Evolutionary conservation across 2,113 vertebrate species (phyloP).

Genomic region (Sardina pilchardus): DNA sequence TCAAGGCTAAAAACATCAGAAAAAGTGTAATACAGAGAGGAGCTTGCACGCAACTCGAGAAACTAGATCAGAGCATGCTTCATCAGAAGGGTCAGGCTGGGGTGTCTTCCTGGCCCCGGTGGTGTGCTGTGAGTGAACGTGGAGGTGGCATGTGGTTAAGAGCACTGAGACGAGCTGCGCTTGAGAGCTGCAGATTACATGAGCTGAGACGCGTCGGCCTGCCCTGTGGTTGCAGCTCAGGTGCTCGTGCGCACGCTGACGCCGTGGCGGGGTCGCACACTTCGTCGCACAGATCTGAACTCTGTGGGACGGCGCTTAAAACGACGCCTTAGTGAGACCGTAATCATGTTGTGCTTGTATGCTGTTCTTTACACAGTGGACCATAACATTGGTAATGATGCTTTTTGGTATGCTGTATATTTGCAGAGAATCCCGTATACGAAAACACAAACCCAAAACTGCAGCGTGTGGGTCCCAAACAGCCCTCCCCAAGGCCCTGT

Average conservation of each 20-base stretch:
- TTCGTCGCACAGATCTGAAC: conserved; percentile 30
- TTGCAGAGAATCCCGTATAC: conserved; percentile 32
- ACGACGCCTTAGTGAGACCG: too few relatives aligned
- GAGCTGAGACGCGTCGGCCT: not conserved
- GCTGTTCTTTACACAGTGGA: too few relatives aligned
- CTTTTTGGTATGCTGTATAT: not conserved
- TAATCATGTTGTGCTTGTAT: not conserved
- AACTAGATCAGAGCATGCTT: not conserved
- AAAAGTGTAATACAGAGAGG: not conserved
- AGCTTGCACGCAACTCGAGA: not conserved
- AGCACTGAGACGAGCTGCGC: not conserved
- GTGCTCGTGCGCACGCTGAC: not conserved
- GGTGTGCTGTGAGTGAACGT: not conserved
- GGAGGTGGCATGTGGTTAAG: conserved; percentile 41
- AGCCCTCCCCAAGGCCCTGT: not conserved
- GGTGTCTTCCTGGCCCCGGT: conserved; percentile 13
- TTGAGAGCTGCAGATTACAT: not conserved
- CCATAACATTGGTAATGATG: not conserved
- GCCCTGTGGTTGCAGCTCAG: conserved; percentile 17
- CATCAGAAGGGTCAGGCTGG: conserved; percentile 7
- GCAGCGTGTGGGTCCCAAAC: not conserved
- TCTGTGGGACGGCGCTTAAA: conserved; percentile 21
- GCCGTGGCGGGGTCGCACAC: conserved; percentile 22
- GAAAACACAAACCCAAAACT: conserved; percentile 24
- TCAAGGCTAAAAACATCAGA: not conserved